phyloP scores from a whole-genome alignment of 2,888 invertebrate genomes.

The Crocallis elinguaria region DNA sequence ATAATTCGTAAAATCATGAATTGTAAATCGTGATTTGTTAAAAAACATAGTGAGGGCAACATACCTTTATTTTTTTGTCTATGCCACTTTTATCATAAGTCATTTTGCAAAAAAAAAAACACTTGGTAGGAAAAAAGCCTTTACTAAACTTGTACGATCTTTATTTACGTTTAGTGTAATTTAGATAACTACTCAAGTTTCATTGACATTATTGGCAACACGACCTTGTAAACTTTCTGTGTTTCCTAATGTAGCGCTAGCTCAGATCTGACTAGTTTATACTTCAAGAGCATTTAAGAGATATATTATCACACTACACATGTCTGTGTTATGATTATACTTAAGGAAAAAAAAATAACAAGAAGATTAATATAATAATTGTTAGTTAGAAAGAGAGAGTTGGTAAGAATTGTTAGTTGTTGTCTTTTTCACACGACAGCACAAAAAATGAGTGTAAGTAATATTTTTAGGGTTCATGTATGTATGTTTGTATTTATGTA shows the following conservation, averaged over 20 bases:
- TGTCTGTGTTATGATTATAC: no score
- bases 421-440: no score
- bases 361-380: no score
- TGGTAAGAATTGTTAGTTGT: no score
- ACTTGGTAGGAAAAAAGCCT: not conserved
- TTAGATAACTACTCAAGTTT: conserved; percentile 2
- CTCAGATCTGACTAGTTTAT: not conserved
- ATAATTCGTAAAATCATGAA: no score
- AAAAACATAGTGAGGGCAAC: conserved; percentile 1
- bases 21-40: not conserved
- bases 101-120: conserved; percentile 9
- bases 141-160: not conserved
- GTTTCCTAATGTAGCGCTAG: conserved; percentile 10
- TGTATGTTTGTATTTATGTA: no score
- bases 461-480: no score
- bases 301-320: no score
- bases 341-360: no score
- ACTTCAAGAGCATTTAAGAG: no score
- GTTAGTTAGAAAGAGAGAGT: no score
- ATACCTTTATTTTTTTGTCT: conserved; percentile 22
- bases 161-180: not conserved
- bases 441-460: no score
- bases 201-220: conserved; percentile 15
- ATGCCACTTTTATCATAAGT: conserved; percentile 7
- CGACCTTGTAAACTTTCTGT: conserved; percentile 20